Evolutionary conservation across 2,113 vertebrate species (phyloP), one percentile per base, ranked within the genome.

Genomic region (Noturus placidus): DNA sequence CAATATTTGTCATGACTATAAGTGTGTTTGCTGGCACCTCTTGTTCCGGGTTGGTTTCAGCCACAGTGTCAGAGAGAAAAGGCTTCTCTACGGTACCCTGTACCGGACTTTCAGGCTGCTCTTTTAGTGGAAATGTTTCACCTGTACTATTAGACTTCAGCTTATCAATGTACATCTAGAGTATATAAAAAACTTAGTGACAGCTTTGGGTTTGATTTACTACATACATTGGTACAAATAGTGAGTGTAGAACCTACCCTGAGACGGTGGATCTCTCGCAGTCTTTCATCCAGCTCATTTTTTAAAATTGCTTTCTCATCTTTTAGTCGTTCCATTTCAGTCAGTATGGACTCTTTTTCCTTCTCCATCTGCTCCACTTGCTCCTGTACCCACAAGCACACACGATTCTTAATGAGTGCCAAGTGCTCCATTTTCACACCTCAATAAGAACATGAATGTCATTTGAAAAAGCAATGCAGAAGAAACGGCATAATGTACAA

Each of bases 361-460:
- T 83, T 92, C 0, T 91, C 89, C 78, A 92, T 91, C 91, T 92
- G 90, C 0, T 94, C 94, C 0, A 94, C 88, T 72, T 96, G 93
- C 1, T 95, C 95, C 95, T 95, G 82, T 69, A 84, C 19, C 46
- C 63, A 88, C 54, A 56, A 56, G n/a, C 14, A 89, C 6, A 72
- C 11, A 22, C 54, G 27, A 70, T 79, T n/a, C 52, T 74, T 61
- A 74, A 56, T 38, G 54, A 56, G 0, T 27, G 56, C n/a, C n/a
- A 79, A 38, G 30, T 67, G 42, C 3, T 63, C 15, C 4, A 9
- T 30, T 87, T 85, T 42, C 3, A 59, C 4, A 42, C 17, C 33
- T 30, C n/a, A 74, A 13, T 27, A 15, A 15, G 2, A 86, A 54
- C n/a, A 11, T 70, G 15, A 14, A 69, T 89, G 52, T 25, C 30